Conservation (phyloP, 1,140 invertebrate genomes). For the Drosophila sechellia region DNA sequence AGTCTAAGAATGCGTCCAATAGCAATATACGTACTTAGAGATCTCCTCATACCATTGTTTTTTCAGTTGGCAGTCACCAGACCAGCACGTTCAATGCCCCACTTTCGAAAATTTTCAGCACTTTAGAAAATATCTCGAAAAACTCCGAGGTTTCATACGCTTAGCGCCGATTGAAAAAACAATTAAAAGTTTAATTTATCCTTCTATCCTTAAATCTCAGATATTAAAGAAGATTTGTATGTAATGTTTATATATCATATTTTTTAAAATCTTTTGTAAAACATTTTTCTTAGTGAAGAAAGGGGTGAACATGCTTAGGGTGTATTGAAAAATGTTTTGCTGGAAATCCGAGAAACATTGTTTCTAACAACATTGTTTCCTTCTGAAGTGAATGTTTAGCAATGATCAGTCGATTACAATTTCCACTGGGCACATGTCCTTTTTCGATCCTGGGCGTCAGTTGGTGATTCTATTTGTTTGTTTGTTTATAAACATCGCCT, state of each 20-base stretch:
- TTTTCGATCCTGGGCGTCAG: conserved; percentile 21
- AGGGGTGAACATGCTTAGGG: not conserved
- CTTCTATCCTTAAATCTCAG: not conserved
- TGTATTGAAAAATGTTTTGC: not conserved
- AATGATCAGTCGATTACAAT: conserved; percentile 49
- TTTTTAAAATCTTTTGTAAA: not conserved
- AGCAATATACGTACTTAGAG: conserved; percentile 17
- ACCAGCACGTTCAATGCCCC: conserved; percentile 32
- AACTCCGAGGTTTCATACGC: not conserved
- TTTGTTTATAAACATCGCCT: conserved; percentile 71
- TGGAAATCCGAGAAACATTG: conserved; percentile 56
- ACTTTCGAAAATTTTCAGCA: conserved; percentile 15
- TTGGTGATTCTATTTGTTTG: conserved; percentile 40
- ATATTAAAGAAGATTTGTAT: not conserved
- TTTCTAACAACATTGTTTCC: conserved; percentile 5
- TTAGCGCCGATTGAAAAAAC: not conserved
- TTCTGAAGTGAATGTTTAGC: conserved; percentile 29
- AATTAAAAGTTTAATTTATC: not conserved
- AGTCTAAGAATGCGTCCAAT: conserved; percentile 59
- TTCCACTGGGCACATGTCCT: conserved; percentile 27
- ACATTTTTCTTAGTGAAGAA: not conserved
- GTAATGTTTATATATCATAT: not conserved
- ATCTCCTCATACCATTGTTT: conserved; percentile 35
- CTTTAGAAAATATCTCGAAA: not conserved
- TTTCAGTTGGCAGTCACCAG: conserved; percentile 67